phyloP scores from a whole-genome alignment of 2,113 vertebrate species.

The Sturnus vulgaris region DNA sequence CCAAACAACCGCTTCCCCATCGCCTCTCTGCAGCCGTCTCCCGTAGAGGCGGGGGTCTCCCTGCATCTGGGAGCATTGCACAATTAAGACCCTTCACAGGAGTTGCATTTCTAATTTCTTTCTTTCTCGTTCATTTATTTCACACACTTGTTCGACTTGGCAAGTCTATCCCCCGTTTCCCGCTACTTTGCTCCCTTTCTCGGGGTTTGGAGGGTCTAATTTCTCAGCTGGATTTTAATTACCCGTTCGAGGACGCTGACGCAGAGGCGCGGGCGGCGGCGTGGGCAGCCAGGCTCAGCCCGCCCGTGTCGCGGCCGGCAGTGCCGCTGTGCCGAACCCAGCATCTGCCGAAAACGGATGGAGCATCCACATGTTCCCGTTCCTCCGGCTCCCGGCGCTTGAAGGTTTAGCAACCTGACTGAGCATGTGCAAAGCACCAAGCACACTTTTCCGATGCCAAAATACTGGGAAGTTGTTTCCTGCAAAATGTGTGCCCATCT shows the following conservation, averaged over 20 bases:
- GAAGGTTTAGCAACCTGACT: not conserved
- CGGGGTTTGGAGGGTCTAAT: not conserved
- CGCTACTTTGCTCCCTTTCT: not conserved
- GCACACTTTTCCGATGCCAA: not conserved
- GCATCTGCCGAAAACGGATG: not conserved
- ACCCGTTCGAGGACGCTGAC: not conserved
- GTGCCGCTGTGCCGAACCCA: not conserved
- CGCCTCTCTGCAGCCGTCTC: not conserved
- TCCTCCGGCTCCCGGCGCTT: not conserved
- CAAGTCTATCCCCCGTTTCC: not conserved
- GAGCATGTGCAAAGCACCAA: not conserved
- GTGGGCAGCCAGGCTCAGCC: not conserved
- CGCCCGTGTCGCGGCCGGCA: not conserved
- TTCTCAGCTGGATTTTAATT: not conserved
- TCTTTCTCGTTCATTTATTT: not conserved
- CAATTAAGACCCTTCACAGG: not conserved
- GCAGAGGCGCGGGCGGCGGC: not conserved
- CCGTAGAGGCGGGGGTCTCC: not conserved
- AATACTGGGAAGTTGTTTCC: conserved; percentile 32
- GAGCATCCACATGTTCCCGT: not conserved
- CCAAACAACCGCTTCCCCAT: not conserved
- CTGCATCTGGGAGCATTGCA: not conserved
- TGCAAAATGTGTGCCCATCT: not conserved
- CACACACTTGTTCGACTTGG: not conserved
- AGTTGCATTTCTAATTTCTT: not conserved